A percentile compares a stretch with the other conserved stretches of the same genome.
Conservation (phyloP, 2,888 invertebrate genomes). For the Bombylius discolor region DNA sequence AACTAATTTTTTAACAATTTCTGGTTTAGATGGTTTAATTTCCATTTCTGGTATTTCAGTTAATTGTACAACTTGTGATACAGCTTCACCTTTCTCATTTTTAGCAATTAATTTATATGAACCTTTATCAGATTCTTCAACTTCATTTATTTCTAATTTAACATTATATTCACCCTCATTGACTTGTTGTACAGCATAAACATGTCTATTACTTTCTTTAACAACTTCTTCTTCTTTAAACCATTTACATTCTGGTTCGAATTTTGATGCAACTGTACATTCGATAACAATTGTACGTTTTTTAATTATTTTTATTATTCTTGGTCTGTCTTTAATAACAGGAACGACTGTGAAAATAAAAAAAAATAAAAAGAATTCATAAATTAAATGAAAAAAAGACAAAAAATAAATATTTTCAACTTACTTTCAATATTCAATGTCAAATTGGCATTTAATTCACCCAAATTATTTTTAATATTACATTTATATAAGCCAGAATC, state of each 20-base stretch:
- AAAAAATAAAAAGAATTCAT: background rate
- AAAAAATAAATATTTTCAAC: conserved; percentile 23
- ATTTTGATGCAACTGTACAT: conserved; percentile 85
- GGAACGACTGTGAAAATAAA: conserved; percentile 56
- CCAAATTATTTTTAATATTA: conserved; percentile 89
- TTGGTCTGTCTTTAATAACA: conserved; percentile 86
- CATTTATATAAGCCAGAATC: conserved; percentile 98
- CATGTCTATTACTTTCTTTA: conserved; percentile 43
- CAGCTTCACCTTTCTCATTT: conserved; percentile 86
- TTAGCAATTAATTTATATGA: conserved; percentile 80
- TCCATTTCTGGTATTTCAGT: conserved; percentile 67
- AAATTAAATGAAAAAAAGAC: conserved; percentile 1
- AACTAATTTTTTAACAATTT: conserved; percentile 61
- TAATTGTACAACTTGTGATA: conserved; percentile 77
- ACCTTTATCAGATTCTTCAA: conserved; percentile 70
- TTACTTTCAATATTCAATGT: conserved; percentile 96
- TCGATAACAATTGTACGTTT: conserved; percentile 87
- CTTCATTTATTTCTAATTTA: conserved; percentile 78
- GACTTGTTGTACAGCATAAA: conserved; percentile 29
- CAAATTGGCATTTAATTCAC: conserved; percentile 93
- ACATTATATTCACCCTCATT: conserved; percentile 76
- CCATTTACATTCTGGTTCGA: conserved; percentile 88
- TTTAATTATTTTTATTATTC: conserved; percentile 80
- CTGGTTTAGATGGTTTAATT: conserved; percentile 66
- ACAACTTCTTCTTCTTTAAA: conserved; percentile 74